These are phyloP conservation scores for Cuculus canorus DNA, from an alignment of 2,797 vertebrate genomes.

Conservation along the genomic window DNA sequence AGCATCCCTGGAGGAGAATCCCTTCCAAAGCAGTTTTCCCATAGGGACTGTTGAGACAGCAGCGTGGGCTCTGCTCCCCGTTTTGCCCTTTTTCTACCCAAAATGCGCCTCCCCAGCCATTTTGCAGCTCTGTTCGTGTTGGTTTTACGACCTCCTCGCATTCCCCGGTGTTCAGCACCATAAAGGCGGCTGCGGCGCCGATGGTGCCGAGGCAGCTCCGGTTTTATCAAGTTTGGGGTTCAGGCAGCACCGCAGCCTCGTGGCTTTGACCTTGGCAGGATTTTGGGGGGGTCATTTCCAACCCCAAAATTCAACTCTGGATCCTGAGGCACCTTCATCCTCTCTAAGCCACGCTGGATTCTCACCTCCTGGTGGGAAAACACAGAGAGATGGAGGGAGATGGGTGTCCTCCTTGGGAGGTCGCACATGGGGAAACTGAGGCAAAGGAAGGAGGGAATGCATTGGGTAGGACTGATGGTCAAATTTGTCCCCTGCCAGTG, in stretches of 20 bases:
- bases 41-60: neutral
- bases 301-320: neutral
- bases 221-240: neutral
- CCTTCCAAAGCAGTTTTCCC: neutral
- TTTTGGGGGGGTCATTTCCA: neutral
- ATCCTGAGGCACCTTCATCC: neutral
- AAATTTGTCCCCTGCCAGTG: neutral
- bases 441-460: neutral
- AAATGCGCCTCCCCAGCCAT: neutral
- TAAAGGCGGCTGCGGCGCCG: fast-evolving
- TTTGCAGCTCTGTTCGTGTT: neutral
- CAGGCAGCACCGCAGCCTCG: fast-evolving
- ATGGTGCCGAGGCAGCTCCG: fast-evolving
- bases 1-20: neutral
- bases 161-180: neutral
- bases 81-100: neutral
- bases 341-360: fast-evolving
- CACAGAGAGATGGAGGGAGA: fast-evolving
- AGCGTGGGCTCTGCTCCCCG: fast-evolving
- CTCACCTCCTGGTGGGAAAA: neutral
- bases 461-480: neutral
- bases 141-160: neutral
- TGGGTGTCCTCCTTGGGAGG: no score
- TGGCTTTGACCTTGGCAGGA: fast-evolving
- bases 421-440: neutral